These are phyloP conservation scores for Plagodis dolabraria DNA, from an alignment of 2,888 invertebrate species.

Conservation along the genomic window DNA sequence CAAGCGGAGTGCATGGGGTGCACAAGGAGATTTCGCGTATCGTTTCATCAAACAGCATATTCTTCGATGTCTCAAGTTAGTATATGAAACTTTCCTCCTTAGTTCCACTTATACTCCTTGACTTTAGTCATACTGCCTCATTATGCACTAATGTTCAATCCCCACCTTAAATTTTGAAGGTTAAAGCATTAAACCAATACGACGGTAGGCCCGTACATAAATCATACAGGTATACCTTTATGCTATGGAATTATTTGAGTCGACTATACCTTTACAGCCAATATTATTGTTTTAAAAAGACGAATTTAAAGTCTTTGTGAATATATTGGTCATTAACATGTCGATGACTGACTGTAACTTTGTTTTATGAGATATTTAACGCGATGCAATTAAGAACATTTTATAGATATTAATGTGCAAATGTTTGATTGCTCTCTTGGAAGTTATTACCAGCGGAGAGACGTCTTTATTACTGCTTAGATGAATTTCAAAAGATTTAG, in stretches of 20 bases:
- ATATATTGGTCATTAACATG: conserved; percentile 48
- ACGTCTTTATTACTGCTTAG: conserved; percentile 3
- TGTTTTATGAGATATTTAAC: conserved; percentile 54
- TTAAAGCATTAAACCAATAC: conserved; percentile 49
- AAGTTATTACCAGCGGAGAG: conserved; percentile 8
- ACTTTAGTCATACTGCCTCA: conserved; percentile 11
- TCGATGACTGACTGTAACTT: conserved; percentile 48
- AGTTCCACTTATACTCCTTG: too few relatives aligned
- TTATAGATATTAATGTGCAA: conserved; percentile 31
- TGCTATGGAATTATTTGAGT: conserved; percentile 37
- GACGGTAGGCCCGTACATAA: conserved; percentile 45
- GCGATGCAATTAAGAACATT: conserved; percentile 46
- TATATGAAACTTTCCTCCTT: too few relatives aligned
- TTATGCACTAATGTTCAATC: conserved; percentile 42
- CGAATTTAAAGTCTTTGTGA: conserved; percentile 35
- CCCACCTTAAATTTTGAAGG: conserved; percentile 47
- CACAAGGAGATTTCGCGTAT: too few relatives aligned
- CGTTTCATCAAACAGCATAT: too few relatives aligned
- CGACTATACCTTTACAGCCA: conserved; percentile 34
- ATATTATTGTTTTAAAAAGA: conserved; percentile 48
- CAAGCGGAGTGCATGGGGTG: too few relatives aligned
- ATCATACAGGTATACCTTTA: conserved; percentile 49
- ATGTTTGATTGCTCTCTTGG: conserved; percentile 12
- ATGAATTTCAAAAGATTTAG: conserved; percentile 3
- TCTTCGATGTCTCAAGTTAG: too few relatives aligned